Percentiles rank a stretch among this genome's conserved stretches.
Evolutionary conservation across 2,797 vertebrate species (phyloP).

Genomic region (Mormyrus hasselquistii): DNA sequence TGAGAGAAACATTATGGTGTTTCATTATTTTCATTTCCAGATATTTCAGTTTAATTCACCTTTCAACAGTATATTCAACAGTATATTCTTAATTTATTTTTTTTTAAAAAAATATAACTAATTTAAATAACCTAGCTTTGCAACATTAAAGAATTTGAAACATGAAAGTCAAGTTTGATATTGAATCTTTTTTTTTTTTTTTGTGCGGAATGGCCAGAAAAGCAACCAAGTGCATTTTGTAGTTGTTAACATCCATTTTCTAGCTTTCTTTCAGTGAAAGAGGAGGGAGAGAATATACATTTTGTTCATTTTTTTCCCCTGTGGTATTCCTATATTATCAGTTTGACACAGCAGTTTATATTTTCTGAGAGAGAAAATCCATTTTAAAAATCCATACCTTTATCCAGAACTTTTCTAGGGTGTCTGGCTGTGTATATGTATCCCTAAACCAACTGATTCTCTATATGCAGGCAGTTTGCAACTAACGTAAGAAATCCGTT

Average conservation of each 20-base stretch:
- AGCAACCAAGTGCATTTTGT: neutral
- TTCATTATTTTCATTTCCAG: neutral
- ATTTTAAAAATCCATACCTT: neutral
- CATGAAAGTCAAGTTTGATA: neutral
- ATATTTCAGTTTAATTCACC: neutral
- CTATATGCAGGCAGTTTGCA: neutral
- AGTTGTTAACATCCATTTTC: neutral
- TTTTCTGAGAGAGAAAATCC: neutral
- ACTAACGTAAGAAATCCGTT: neutral
- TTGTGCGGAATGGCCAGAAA: neutral
- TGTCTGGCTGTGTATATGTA: neutral
- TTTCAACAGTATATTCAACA: neutral
- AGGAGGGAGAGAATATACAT: neutral
- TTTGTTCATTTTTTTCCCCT: neutral
- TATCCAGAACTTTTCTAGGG: neutral
- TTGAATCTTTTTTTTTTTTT: neutral
- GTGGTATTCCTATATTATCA: neutral
- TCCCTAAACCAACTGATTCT: neutral
- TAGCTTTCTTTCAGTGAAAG: neutral
- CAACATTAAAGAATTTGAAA: neutral
- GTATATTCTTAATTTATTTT: neutral
- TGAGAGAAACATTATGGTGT: conserved; percentile 37
- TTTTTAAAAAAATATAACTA: neutral
- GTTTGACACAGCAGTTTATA: neutral
- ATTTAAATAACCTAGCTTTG: neutral